Evolutionary conservation across 2,888 invertebrate species (phyloP).

Genomic region (Aspidiotus destructor): DNA sequence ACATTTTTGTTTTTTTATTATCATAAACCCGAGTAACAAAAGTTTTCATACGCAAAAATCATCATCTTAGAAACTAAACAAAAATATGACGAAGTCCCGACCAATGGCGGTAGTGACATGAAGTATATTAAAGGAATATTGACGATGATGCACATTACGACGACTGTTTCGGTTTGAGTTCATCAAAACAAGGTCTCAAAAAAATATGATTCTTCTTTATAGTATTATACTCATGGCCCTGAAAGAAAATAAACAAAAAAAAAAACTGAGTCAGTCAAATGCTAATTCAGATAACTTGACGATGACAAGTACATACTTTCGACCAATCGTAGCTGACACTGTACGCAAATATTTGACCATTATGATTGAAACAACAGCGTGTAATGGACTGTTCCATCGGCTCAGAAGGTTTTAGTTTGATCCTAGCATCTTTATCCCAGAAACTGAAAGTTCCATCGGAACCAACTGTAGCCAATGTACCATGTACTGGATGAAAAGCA

Average conservation of each 20-base stretch:
- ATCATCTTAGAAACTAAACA: no score
- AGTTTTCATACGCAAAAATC: no score
- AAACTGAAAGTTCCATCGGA: conserved; percentile 96
- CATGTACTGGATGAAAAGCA: conserved; percentile 93
- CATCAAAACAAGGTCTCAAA: conserved; percentile 88
- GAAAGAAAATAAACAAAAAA: conserved; percentile 41
- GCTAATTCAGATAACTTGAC: neutral
- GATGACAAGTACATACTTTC: conserved; percentile 52
- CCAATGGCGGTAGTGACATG: no score
- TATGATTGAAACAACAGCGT: conserved; percentile 85
- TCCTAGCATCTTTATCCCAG: conserved; percentile 99
- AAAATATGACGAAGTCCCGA: no score
- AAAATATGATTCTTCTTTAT: conserved; percentile 93
- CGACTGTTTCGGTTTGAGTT: conserved; percentile 65
- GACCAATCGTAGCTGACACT: conserved; percentile 99
- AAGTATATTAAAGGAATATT: no score
- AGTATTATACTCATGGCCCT: conserved; percentile 91
- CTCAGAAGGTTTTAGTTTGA: conserved; percentile 94
- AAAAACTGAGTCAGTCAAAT: neutral
- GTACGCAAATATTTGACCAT: conserved; percentile 96
- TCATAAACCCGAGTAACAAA: no score
- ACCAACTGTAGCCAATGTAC: conserved; percentile 93
- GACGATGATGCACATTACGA: neutral
- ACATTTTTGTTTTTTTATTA: no score
- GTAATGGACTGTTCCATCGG: conserved; percentile 88